These are phyloP conservation scores for Astropecten irregularis DNA, from an alignment of 53 echinoderm and acorn worm species.

Conservation along the genomic window DNA sequence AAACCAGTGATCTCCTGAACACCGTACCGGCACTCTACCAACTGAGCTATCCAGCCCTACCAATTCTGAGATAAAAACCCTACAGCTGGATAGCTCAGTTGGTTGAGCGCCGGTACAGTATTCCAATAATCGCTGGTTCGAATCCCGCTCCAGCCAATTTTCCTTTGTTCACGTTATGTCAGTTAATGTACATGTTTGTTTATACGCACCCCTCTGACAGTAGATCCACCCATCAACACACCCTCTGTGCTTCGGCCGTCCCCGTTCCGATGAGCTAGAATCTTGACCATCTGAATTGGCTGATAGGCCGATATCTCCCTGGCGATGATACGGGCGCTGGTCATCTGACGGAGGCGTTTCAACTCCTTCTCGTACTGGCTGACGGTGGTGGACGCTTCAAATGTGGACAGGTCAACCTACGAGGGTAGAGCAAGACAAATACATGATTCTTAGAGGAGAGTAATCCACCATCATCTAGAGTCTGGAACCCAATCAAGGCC, in stretches of 20 bases:
- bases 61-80: no score
- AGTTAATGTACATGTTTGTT: no score
- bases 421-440: not conserved
- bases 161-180: no score
- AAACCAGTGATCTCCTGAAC: no score
- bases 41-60: no score
- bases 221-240: conserved; percentile 79
- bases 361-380: conserved; percentile 84
- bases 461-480: no score
- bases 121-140: no score
- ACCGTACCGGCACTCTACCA: no score
- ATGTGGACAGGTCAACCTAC: conserved; percentile 91
- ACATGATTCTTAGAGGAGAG: not conserved
- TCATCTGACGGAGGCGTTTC: conserved; percentile 81
- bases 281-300: conserved; percentile 75
- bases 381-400: conserved; percentile 83
- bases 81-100: no score
- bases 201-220: conserved; percentile 86
- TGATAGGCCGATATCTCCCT: conserved; percentile 94
- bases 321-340: conserved; percentile 85
- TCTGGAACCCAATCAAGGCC: no score
- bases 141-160: no score
- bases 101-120: no score
- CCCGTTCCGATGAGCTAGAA: conserved; percentile 85
- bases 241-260: conserved; percentile 75